phyloP scores from a whole-genome alignment of 2,888 invertebrate species.

The Chrysodeixis includens region DNA sequence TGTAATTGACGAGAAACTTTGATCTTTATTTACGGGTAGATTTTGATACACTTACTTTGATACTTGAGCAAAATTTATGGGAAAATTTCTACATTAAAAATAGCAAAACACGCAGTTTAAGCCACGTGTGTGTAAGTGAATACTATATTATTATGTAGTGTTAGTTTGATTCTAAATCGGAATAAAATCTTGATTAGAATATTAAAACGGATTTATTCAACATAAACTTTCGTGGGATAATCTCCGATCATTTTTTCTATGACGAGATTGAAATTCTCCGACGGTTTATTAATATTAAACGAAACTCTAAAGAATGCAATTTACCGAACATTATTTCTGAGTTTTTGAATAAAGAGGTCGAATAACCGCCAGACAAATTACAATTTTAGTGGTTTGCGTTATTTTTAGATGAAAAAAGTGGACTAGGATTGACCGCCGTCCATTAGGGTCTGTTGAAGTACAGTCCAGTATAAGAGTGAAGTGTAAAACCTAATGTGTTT shows the following conservation, averaged over 20 bases:
- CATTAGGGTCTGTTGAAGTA: background rate
- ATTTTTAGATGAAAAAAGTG: background rate
- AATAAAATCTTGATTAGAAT: no score
- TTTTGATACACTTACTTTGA: no score
- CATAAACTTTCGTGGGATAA: background rate
- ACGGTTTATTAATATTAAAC: background rate
- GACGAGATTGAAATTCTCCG: slow-evolving; percentile 1
- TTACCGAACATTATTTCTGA: background rate
- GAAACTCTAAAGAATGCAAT: background rate
- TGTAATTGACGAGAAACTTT: no score
- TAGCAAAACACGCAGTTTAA: no score
- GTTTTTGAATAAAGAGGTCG: background rate
- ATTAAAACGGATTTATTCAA: background rate
- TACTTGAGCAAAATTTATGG: no score
- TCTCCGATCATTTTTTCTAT: background rate
- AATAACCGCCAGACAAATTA: background rate
- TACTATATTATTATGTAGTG: no score
- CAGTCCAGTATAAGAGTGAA: background rate
- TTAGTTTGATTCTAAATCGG: no score
- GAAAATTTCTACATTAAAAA: no score
- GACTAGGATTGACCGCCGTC: background rate
- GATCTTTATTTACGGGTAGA: no score
- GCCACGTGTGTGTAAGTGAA: no score
- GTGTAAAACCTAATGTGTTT: background rate
- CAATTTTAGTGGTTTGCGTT: background rate